Conservation (phyloP, 2,797 vertebrate genomes). For the Arvicola amphibius region DNA sequence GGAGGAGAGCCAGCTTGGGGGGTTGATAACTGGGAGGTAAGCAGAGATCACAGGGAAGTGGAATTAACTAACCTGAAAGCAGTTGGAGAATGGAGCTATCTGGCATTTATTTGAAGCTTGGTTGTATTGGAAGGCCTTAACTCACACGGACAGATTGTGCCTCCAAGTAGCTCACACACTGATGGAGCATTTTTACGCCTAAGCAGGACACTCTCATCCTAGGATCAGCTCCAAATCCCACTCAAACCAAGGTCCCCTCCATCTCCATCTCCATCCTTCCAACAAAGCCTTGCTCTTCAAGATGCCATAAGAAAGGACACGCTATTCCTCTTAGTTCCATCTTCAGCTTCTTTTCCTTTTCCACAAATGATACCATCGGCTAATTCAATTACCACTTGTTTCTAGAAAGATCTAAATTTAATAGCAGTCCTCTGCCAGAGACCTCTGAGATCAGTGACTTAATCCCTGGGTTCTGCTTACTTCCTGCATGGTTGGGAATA, state of each 20-base stretch:
- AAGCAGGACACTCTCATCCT: neutral
- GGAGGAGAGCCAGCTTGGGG: neutral
- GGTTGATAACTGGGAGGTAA: neutral
- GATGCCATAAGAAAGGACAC: neutral
- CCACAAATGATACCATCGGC: neutral
- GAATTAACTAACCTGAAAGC: neutral
- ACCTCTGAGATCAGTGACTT: neutral
- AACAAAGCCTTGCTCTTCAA: neutral
- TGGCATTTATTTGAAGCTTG: neutral
- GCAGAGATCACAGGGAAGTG: neutral
- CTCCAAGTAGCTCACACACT: neutral
- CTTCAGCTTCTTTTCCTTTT: no score
- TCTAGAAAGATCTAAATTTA: slow-evolving; percentile 37
- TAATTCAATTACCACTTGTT: neutral
- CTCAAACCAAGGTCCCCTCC: neutral
- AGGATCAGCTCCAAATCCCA: neutral
- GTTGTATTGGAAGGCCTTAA: neutral
- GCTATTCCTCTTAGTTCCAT: neutral
- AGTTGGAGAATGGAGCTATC: neutral
- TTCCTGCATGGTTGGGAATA: neutral
- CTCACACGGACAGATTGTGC: neutral
- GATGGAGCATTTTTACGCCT: neutral
- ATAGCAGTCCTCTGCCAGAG: neutral
- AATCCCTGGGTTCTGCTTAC: neutral
- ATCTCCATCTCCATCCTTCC: neutral